Base-by-base conservation (phyloP, 2,113 vertebrate genomes). In the Heterotilapia buettikoferi region DNA sequence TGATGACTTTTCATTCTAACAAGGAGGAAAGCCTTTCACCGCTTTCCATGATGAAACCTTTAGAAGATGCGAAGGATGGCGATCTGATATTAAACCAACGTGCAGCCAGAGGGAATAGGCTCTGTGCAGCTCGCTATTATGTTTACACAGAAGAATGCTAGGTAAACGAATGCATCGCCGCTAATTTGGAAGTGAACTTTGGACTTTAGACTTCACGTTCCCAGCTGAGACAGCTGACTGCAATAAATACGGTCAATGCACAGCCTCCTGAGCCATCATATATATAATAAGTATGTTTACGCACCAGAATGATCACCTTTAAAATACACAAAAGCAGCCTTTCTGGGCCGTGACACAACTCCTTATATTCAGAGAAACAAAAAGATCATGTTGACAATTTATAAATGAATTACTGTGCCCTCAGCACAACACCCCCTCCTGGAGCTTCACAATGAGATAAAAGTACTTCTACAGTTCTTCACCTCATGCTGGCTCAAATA, bases 1-100 rank as follows among this genome's bases (percentile, higher is more conserved):
- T 95, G 94, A 96, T 95, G 94, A 94, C 93, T 95, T 92, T 93
- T 91, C 88, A 85, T 91, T 95, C 92, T 92, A 93, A 95, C 91
- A 89, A 92, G 87, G 85, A 90, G 92, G 89, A 92, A 92, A 93
- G 85, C 92, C 93, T 85, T 76, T 88, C 79, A 43, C 93, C 88
- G 50, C 89, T 95, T 94, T 93, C 93, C 88, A 89, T 94, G 90
- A 93, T 94, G 89, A 91, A 93, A 86, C 61, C 91, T 83, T 82
- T 12, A 78, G 68, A 86, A 85, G 47, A 84, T 76, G 87, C 76
- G 38, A 85, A 78, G 88, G 68, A 83, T 78, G 85, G 82, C 76
- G 54, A 71, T 87, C 90, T 89, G 93, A 94, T 94, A 91, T 93
- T 92, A 94, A 93, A 92, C 84, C 84, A 83, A 86, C 24, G 4